These are phyloP conservation scores for Lycaon pictus DNA, from an alignment of 2,113 vertebrate species.

Conservation along the genomic window DNA sequence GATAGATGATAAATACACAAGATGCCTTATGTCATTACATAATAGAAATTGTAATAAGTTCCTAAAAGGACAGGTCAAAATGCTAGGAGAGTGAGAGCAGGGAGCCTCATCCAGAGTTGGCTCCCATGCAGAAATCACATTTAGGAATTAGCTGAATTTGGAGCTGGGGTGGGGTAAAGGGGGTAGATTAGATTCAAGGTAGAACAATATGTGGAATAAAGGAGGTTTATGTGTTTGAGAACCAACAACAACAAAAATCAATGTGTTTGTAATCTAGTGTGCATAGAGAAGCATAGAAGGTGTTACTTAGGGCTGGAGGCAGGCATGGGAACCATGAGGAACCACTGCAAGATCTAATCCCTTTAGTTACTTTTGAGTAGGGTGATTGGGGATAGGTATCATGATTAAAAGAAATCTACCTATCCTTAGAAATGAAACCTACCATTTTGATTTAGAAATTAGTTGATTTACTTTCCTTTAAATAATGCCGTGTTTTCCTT, in stretches of 20 bases:
- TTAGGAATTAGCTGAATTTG: not conserved
- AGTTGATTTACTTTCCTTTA: not conserved
- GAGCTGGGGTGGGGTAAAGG: not conserved
- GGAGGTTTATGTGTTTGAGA: not conserved
- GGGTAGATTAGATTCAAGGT: not conserved
- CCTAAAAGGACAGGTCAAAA: not conserved
- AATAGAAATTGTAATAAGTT: not conserved
- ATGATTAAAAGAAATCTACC: not conserved
- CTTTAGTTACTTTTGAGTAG: not conserved
- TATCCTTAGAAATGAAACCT: not conserved
- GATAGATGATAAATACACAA: not conserved
- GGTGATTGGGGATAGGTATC: not conserved
- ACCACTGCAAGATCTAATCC: not conserved
- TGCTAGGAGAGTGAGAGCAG: not conserved
- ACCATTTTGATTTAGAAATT: not conserved
- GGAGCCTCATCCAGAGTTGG: not conserved
- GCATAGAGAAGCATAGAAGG: not conserved
- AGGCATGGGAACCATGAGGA: not conserved
- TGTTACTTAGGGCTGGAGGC: not conserved
- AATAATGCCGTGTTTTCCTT: not conserved
- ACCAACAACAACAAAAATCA: not conserved
- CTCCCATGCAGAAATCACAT: not conserved
- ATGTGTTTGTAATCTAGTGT: not conserved
- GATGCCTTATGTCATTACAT: not conserved
- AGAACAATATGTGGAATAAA: not conserved